These are phyloP conservation scores for Borostomias antarcticus DNA, from an alignment of 2,797 vertebrate species.

Conservation along the genomic window DNA sequence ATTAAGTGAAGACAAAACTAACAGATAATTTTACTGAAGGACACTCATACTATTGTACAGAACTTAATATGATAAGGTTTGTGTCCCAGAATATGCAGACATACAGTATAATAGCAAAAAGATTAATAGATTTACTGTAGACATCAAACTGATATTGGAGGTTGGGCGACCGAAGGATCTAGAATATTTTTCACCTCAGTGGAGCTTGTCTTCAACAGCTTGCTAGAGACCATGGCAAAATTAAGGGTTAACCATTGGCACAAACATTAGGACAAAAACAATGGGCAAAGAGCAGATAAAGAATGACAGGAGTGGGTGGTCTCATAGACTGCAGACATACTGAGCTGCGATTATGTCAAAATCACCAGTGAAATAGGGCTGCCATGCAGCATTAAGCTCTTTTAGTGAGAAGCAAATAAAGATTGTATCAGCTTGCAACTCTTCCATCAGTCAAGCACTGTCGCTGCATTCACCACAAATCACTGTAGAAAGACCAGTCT, in stretches of 20 bases:
- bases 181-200: too few species aligned
- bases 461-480: neutral
- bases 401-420: constrained; percentile 27
- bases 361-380: constrained; percentile 36
- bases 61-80: too few species aligned
- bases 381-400: constrained; percentile 40
- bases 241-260: neutral
- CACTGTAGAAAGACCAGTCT: neutral
- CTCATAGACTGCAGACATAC: constrained; percentile 16
- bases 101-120: too few species aligned
- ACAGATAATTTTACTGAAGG: too few species aligned
- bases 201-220: neutral
- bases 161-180: too few species aligned
- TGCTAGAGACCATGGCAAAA: neutral
- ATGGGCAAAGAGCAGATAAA: constrained; percentile 10
- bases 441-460: constrained; percentile 30
- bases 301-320: constrained; percentile 31
- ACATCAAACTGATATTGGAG: too few species aligned
- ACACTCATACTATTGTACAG: too few species aligned
- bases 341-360: constrained; percentile 27
- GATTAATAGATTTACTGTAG: too few species aligned
- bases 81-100: too few species aligned
- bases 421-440: constrained; percentile 9
- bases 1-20: too few species aligned
- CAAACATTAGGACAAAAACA: constrained; percentile 6